Conservation (phyloP, 2,797 vertebrate species). For the Podarcis siculus region DNA sequence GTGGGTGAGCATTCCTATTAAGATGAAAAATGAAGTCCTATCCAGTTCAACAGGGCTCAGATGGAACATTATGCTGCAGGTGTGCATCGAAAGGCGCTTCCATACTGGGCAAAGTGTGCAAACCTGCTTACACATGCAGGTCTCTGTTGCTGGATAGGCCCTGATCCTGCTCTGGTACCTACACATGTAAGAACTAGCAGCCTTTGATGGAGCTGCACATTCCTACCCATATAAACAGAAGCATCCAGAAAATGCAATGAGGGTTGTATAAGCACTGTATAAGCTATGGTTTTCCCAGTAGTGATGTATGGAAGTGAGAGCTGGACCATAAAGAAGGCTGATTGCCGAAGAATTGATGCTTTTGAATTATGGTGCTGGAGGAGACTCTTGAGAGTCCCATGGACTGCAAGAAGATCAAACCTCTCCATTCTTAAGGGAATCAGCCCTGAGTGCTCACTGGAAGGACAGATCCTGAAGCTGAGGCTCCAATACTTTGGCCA, state of each 20-base stretch:
- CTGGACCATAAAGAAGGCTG: no score
- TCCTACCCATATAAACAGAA: background rate
- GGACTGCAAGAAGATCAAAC: no score
- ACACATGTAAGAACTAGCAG: background rate
- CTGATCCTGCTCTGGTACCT: background rate
- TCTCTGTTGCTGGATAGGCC: background rate
- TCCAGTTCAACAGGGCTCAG: background rate
- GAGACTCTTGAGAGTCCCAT: no score
- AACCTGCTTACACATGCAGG: background rate
- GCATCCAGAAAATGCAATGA: background rate
- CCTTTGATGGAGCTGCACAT: background rate
- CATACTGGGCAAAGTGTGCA: background rate
- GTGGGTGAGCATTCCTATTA: background rate
- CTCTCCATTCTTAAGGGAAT: no score
- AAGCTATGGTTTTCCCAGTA: no score
- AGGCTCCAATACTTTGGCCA: no score
- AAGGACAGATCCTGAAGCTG: no score
- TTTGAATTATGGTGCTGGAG: no score
- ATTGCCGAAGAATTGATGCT: no score
- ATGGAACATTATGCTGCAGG: background rate
- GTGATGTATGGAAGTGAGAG: no score
- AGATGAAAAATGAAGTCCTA: background rate
- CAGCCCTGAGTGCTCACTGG: no score
- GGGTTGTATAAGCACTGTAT: no score
- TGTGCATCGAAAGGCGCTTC: background rate